Base-by-base conservation (phyloP, 2,797 vertebrate genomes). In the Poeciliopsis gracilis region DNA sequence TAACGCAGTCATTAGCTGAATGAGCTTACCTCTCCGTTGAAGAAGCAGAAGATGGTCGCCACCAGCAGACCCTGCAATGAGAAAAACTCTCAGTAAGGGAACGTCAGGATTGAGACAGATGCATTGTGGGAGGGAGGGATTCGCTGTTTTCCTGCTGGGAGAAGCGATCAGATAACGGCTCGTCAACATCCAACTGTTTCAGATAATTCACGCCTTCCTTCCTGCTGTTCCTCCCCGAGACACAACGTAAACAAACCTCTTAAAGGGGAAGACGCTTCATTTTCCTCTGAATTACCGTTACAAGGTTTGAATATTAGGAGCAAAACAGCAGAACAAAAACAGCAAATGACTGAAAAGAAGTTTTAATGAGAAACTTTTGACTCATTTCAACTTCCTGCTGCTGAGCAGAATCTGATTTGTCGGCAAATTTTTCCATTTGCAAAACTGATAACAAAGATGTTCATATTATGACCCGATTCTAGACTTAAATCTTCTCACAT, bases 11-110 rank as follows among this genome's bases (percentile, higher is more conserved):
- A 51, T 51, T 55, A 55, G 10, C 59, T 20, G 16, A 36, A 36
- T 16, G 49, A 5, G 72, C 94, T 94, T 97, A 99, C 98, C 96
- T 99, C 98, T 85, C 98, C 98, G 63, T 99, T 99, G 91, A 99
- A 99, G 92, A 99, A 99, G 94, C 98, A 99, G 96, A 99, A 99
- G 90, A 99, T 99, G 20, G 98, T 99, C 81, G 98, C 97, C 88
- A 99, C 98, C 88, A 99, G 92, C 69, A 99, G 93, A 73, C 98
- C 98, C 98, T 99, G 94, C 80, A 95, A 85, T 97, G 93, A 59
- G 28, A 81, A 95, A 85, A 75, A 88, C 36, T 75, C 78, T 75
- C 78, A 73, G 10, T 20, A 18, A 25, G 41, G 51, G 25, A 38
- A 72, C 1, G 5, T 2, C n/a, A 36, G 25, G 45, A 74, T 23